phyloP scores from a whole-genome alignment of 2,888 invertebrate species.

The Idaea straminata region DNA sequence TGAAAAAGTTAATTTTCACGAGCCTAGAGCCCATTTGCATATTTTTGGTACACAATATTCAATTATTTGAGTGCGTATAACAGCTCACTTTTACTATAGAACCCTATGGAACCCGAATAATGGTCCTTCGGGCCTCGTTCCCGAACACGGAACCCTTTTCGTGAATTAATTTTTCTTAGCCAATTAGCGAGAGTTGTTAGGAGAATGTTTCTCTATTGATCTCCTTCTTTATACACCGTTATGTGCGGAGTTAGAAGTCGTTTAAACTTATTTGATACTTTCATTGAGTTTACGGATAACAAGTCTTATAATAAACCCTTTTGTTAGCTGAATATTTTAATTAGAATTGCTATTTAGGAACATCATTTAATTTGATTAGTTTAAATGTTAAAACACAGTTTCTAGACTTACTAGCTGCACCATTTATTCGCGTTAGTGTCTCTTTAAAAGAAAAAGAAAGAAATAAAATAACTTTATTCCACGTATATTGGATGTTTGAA shows the following conservation, averaged over 20 bases:
- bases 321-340: not conserved
- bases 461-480: too few relatives aligned
- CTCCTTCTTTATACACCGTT: constrained; percentile 38
- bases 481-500: too few relatives aligned
- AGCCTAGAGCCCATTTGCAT: constrained; percentile 71
- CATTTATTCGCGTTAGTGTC: too few relatives aligned
- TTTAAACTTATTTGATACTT: not conserved
- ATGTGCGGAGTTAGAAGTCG: constrained; percentile 11
- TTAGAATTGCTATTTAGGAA: not conserved
- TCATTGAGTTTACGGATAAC: constrained; percentile 1
- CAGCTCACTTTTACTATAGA: constrained; percentile 46
- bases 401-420: not conserved
- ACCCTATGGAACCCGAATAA: constrained; percentile 50
- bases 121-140: constrained; percentile 66
- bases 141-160: constrained; percentile 62
- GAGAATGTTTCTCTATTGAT: constrained; percentile 56
- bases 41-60: constrained; percentile 68
- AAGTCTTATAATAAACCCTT: not conserved
- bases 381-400: not conserved
- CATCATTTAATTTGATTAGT: not conserved
- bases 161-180: constrained; percentile 77
- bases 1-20: constrained; percentile 79
- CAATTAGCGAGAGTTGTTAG: constrained; percentile 69
- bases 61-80: constrained; percentile 68
- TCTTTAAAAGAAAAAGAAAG: too few relatives aligned